These are phyloP conservation scores for Valencia hispanica DNA, from an alignment of 2,797 vertebrate species.

Conservation along the genomic window DNA sequence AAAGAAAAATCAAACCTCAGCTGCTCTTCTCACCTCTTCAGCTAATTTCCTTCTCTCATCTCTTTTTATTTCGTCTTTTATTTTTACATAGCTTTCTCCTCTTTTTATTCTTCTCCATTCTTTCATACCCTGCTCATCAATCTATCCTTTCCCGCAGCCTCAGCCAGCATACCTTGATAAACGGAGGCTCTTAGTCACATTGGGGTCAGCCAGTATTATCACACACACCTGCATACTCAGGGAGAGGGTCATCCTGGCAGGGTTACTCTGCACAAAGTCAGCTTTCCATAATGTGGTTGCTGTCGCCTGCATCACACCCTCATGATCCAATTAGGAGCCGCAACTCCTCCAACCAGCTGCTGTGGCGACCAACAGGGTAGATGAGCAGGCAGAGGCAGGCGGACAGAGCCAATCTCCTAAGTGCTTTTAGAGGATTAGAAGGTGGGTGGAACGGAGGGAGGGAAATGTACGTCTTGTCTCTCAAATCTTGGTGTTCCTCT, in stretches of 20 bases:
- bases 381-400: constrained; percentile 90
- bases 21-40: constrained; percentile 24
- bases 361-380: constrained; percentile 90
- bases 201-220: constrained; percentile 86
- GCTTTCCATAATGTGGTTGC: constrained; percentile 94
- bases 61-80: constrained; percentile 24
- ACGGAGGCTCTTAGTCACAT: constrained; percentile 98
- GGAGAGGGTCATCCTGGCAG: constrained; percentile 81
- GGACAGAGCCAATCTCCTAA: constrained; percentile 99
- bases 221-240: constrained; percentile 41
- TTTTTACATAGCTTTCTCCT: constrained; percentile 34
- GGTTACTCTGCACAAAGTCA: constrained; percentile 90
- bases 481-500: constrained; percentile 43
- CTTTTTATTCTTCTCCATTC: constrained; percentile 48
- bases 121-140: constrained; percentile 72
- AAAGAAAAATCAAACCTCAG: constrained; percentile 25
- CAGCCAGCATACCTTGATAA: constrained; percentile 83
- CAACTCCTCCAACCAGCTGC: constrained; percentile 89
- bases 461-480: constrained; percentile 75
- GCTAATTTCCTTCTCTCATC: constrained; percentile 5
- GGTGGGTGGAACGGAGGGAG: constrained; percentile 87
- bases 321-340: constrained; percentile 99
- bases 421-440: constrained; percentile 99
- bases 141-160: constrained; percentile 78
- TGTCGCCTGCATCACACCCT: constrained; percentile 95